Evolutionary conservation across 1,140 invertebrate genomes (phyloP).

Genomic region (Anthonomus grandis): DNA sequence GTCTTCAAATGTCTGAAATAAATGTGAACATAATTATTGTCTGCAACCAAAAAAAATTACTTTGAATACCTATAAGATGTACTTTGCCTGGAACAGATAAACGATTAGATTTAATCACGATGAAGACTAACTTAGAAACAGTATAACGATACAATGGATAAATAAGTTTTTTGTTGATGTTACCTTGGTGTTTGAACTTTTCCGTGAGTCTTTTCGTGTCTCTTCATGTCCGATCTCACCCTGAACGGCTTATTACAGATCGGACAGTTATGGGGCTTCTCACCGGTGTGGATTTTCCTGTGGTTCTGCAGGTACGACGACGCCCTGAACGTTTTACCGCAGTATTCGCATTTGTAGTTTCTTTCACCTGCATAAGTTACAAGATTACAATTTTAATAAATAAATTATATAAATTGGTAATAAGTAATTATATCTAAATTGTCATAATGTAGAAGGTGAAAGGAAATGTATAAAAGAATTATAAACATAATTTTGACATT

Average conservation of each 20-base stretch:
- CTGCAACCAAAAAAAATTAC: neutral
- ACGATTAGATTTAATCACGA: neutral
- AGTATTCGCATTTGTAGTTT: conserved; percentile 86
- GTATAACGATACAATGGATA: neutral
- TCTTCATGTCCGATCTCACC: conserved; percentile 81
- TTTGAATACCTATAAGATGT: neutral
- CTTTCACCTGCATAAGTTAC: conserved; percentile 72
- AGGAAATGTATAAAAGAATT: no score
- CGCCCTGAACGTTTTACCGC: conserved; percentile 77
- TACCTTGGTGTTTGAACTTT: conserved; percentile 14
- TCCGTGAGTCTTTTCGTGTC: conserved; percentile 78
- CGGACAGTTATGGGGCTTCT: conserved; percentile 74
- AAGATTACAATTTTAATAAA: conserved; percentile 4
- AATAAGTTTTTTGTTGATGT: neutral
- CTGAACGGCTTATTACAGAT: conserved; percentile 81
- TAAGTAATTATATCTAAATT: no score
- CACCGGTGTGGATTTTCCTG: conserved; percentile 85
- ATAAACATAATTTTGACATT: no score
- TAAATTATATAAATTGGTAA: neutral
- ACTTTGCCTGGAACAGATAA: neutral
- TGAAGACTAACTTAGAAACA: no score
- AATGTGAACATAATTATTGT: neutral
- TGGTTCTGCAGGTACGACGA: conserved; percentile 84
- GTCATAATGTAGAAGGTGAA: no score
- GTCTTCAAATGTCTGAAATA: neutral